Evolutionary conservation across 2,113 vertebrate species (phyloP), one percentile per base, ranked within the genome.

Genomic region (Trochalopteron elliotii): DNA sequence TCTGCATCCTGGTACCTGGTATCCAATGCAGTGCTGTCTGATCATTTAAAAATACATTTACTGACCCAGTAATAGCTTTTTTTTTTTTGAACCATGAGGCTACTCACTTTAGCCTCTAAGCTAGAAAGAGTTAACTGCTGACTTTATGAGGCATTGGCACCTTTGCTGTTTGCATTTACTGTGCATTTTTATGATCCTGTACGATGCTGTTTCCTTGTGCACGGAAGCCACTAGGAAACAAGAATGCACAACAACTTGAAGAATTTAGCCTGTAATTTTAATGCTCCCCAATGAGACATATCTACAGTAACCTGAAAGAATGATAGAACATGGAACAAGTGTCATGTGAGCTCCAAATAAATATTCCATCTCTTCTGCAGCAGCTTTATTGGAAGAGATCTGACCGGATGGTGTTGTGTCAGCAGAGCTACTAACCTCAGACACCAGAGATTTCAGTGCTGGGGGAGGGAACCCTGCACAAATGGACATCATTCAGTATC

Each of bases 381-480:
- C 77, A 85, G 84, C 93, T 86, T 77, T 33, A 10, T 10, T 77
- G 95, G 83, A 83, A 91, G 82, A 76, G 50, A 74, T 85, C 82
- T 95, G 89, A 70, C 55, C 65, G 88, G 67, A 90, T 93, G 71
- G 63, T 88, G 75, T 83, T 88, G 52, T 33, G 80, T 71, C 84
- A 95, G 83, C 70, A 89, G 24, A 85, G 68, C 67, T 52, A 6
- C 67, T 90, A 25, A 85, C 71, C 82, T 96, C 74, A 87, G 78
- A 77, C 50, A 45, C 23, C 37, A 47, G 74, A 59, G 67, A 74
- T 94, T 72, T 45, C 59, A 28, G 56, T 57, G 23, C 65, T 1
- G 7, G 80, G 27, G 52, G 75, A 64, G 69, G 70, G 25, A 63
- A n/a, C 0, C 1, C 24, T 55, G 61, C 19, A 69, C 90, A 86